These are phyloP conservation scores for Okapia johnstoni DNA, from an alignment of 2,113 vertebrate species.

Conservation along the genomic window DNA sequence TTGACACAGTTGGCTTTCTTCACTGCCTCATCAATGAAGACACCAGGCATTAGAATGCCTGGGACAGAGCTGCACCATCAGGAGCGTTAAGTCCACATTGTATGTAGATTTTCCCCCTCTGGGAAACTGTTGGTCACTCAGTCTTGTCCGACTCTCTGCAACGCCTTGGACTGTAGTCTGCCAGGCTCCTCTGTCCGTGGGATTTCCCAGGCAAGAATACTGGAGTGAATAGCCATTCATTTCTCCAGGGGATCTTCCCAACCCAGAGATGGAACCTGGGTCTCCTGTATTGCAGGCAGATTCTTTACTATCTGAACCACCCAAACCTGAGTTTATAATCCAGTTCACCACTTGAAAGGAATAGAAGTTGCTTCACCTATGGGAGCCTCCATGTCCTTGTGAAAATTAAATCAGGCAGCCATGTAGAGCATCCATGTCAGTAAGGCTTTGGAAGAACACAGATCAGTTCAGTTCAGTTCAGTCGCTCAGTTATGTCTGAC, in stretches of 20 bases:
- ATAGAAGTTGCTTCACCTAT: neutral
- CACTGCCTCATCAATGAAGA: neutral
- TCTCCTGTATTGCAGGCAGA: neutral
- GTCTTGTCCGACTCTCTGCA: neutral
- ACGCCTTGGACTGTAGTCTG: neutral
- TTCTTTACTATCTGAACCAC: neutral
- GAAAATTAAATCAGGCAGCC: neutral
- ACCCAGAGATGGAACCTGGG: neutral
- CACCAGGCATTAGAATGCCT: neutral
- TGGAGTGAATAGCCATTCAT: neutral
- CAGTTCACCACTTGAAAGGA: neutral
- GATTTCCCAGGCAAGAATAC: neutral
- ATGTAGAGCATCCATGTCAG: neutral
- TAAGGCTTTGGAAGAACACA: neutral
- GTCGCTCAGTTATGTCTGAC: neutral
- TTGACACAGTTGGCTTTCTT: neutral
- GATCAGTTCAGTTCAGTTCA: neutral
- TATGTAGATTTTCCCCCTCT: neutral
- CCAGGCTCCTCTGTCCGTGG: fast-evolving
- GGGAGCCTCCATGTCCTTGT: neutral
- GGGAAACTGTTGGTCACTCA: neutral
- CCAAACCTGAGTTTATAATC: neutral
- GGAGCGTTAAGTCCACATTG: neutral
- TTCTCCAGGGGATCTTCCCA: neutral
- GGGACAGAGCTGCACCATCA: neutral